phyloP scores from a whole-genome alignment of 2,113 vertebrate genomes.

The Lycaon pictus region DNA sequence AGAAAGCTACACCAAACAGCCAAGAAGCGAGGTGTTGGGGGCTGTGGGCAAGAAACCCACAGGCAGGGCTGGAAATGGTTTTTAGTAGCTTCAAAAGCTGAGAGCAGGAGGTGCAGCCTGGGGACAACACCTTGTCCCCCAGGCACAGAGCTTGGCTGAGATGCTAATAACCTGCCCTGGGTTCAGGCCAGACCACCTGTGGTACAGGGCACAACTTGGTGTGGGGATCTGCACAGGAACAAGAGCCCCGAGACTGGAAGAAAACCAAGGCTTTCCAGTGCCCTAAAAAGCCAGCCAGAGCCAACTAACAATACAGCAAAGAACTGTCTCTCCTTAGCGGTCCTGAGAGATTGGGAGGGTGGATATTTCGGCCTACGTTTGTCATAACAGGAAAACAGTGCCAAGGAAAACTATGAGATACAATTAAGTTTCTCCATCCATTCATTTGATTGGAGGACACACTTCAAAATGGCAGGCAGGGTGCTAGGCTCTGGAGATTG shows the following conservation, averaged over 20 bases:
- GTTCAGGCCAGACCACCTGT: background rate
- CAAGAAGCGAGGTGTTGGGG: background rate
- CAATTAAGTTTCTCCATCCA: background rate
- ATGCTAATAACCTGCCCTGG: rapidly evolving
- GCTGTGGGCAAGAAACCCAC: background rate
- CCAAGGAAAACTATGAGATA: background rate
- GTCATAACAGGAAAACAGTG: background rate
- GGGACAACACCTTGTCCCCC: background rate
- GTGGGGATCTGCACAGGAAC: background rate
- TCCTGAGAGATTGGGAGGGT: background rate
- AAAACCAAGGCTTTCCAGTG: background rate
- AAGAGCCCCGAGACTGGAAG: background rate
- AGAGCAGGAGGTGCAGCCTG: rapidly evolving
- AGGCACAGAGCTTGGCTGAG: background rate
- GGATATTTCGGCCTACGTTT: background rate
- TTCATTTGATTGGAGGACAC: rapidly evolving
- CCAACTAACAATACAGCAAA: rapidly evolving
- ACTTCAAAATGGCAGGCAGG: background rate
- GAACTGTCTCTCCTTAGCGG: background rate
- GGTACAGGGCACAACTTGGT: background rate
- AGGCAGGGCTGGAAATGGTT: background rate
- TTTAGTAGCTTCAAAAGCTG: background rate
- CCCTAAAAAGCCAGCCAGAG: background rate
- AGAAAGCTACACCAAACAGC: background rate
- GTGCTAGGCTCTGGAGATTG: background rate